Evolutionary conservation across 2,797 vertebrate species (phyloP), one percentile per base, ranked within the genome.

Genomic region (Alca torda): DNA sequence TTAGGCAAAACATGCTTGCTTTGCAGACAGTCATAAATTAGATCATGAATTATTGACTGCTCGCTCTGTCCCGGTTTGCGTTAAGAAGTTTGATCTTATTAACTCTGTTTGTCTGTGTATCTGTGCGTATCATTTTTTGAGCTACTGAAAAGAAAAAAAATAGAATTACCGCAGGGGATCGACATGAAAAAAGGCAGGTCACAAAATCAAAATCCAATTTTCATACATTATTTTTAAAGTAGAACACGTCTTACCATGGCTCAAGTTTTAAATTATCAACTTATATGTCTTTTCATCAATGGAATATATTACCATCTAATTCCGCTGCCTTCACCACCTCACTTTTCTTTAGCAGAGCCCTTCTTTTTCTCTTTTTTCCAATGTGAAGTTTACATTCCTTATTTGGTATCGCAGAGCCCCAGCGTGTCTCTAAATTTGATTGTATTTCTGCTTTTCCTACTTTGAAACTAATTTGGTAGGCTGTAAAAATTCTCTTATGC

Each of bases 1-100:
- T 93, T 97, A 92, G 64, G 88, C 78, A 93, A 89, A 95, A 86
- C 91, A 91, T 88, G 69, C 79, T 96, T 94, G 93, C 67, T 97
- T 97, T 92, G 93, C 88, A 96, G 87, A 93, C 90, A 87, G 76
- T 72, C 89, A 65, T 96, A 93, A 96, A 96, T 96, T 96, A 94
- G 73, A 96, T 84, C 31, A 83, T 90, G 48, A 91, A 95, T 92
- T 97, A 89, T 94, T 94, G 91, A 45, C 84, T 93, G 45, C n/a
- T 93, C 61, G 13, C 35, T 85, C 67, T 89, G 39, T 88, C 78
- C 87, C 95, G 90, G 46, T 95, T 82, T 93, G 54, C 87, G 76
- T 95, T 95, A 89, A 84, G 85, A 94, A 61, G 76, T 87, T 86
- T 96, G 73, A 96, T 85, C 73, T 91, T 95, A 85, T 91, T 92